Evolutionary conservation across 2,888 invertebrate species (phyloP).

Genomic region (Limnephilus marmoratus): DNA sequence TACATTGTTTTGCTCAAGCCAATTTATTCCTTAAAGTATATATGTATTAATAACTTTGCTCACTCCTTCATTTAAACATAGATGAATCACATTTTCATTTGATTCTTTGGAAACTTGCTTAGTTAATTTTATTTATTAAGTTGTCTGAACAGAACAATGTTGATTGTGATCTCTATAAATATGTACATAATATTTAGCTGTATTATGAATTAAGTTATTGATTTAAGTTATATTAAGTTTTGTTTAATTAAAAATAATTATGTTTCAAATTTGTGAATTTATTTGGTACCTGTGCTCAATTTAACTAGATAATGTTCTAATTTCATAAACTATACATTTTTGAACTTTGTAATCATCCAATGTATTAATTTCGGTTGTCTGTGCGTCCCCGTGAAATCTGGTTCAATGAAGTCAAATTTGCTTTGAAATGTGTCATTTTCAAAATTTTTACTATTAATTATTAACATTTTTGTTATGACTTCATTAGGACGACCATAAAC

Average conservation of each 20-base stretch:
- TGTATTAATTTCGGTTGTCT: too few species aligned
- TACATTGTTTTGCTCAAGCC: background rate
- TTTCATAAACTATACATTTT: background rate
- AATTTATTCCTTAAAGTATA: background rate
- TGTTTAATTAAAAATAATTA: background rate
- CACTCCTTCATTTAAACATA: background rate
- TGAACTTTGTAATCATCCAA: too few species aligned
- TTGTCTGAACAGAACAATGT: slow-evolving; percentile 20
- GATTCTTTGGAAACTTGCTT: background rate
- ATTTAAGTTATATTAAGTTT: background rate
- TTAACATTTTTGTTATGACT: too few species aligned
- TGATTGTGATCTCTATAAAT: slow-evolving; percentile 29
- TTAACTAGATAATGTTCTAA: background rate
- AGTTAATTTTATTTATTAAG: slow-evolving; percentile 4
- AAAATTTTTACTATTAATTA: too few species aligned
- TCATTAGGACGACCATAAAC: too few species aligned
- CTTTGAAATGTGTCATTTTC: too few species aligned
- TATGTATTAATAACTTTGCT: background rate
- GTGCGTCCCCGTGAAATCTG: too few species aligned
- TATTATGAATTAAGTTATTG: background rate
- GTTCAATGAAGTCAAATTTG: too few species aligned
- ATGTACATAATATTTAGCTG: background rate
- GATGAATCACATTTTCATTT: background rate
- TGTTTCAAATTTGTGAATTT: background rate
- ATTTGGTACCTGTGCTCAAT: background rate